phyloP scores from a whole-genome alignment of 2,888 invertebrate genomes.

The Clistopyga incitator region DNA sequence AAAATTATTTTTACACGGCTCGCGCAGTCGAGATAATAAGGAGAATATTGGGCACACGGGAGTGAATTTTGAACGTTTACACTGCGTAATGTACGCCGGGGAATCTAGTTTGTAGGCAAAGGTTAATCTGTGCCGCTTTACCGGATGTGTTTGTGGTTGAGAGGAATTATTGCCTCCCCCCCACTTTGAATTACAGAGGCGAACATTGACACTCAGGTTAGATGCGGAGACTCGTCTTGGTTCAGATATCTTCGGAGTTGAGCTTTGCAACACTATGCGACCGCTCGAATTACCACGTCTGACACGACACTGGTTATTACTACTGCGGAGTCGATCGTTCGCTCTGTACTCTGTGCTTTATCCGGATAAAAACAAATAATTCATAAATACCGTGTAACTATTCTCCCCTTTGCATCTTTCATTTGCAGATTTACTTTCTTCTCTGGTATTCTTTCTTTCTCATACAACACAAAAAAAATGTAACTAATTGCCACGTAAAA shows the following conservation, averaged over 20 bases:
- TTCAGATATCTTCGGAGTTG: background rate
- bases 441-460: background rate
- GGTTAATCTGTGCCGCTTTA: background rate
- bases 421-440: background rate
- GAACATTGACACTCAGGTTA: conserved; percentile 3
- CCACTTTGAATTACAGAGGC: background rate
- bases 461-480: too few species aligned
- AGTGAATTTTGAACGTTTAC: background rate
- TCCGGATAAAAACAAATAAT: background rate
- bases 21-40: too few species aligned
- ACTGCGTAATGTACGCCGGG: too few species aligned
- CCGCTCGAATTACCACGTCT: conserved; percentile 16
- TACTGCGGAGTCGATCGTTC: conserved; percentile 6
- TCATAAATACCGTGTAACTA: conserved; percentile 9
- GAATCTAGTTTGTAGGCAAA: background rate
- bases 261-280: conserved; percentile 14
- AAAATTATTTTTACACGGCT: too few species aligned
- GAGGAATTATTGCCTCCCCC: background rate
- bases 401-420: too few species aligned
- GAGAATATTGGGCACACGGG: background rate
- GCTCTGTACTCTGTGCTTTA: background rate
- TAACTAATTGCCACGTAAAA: too few species aligned
- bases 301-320: conserved; percentile 31
- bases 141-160: background rate
- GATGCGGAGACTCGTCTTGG: conserved; percentile 8